Evolutionary conservation across 2,797 vertebrate genomes (phyloP), one percentile per base, ranked within the genome.

Genomic region (Fundulus diaphanus): DNA sequence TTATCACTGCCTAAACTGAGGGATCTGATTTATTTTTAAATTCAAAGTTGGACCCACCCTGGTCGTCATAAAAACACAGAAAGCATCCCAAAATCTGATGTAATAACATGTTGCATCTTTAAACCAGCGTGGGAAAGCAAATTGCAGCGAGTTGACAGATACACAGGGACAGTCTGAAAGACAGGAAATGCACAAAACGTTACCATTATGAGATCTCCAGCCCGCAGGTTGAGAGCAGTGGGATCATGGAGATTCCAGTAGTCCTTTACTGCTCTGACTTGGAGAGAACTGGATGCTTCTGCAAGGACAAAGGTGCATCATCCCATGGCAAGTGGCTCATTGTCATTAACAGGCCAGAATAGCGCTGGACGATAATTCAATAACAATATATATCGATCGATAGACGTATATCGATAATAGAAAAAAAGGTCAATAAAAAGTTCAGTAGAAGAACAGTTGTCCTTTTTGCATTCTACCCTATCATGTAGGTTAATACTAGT

Each of bases 211-310:
- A 99, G 71, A 0, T 99, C 98, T 79, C 98, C 98, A 0, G 98
- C 97, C 20, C 97, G 95, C 70, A 99, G 86, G 0, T 98, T 99
- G 44, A 99, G 97, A 49, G 98, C 97, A 0, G 97, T 98, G 0
- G 97, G 97, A 78, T 99, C 98, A 0, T 99, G 98, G 72, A 98
- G 94, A 88, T 98, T 99, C 97, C 97, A 98, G 90, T 97, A 98
- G 90, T 99, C 98, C 92, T 98, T 99, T 89, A 99, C 93, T 0
- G 98, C 98, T 87, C 98, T 95, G 77, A 99, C 98, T 90, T 97
- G 97, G 81, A 99, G 94, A 77, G 97, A 96, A 90, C 97, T 96
- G 3, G 97, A 97, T 54, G 98, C 97, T 81, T 99, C 98, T 99
- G 82, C 35, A 77, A 3, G 48, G 0, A 69, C 1, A 79, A 5